Evolutionary conservation across 2,113 vertebrate genomes (phyloP), one percentile per base, ranked within the genome.

Genomic region (Salvelinus alpinus): DNA sequence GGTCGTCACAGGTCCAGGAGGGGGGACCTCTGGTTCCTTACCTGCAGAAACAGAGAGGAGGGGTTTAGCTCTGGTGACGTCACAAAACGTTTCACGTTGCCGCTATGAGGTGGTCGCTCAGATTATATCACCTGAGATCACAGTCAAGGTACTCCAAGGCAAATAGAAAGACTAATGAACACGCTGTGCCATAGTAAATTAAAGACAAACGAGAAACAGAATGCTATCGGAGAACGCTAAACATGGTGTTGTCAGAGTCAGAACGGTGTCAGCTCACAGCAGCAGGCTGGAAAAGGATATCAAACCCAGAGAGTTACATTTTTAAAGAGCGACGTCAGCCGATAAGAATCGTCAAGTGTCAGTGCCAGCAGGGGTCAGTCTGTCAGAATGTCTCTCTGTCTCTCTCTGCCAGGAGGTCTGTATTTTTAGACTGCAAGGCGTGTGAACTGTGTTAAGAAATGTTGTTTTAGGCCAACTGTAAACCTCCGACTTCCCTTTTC

Each of bases 221-320:
- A 62, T 62, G 20, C 7, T 9, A 24, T 24, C 8, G 5, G 20
- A 3, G 5, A 67, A 34, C 16, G 24, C 69, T 25, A 27, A 51
- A 51, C 66, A 54, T 25, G 13, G 69, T 47, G 68, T 47, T 70
- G 31, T 70, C 68, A 16, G 16, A 54, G 0, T 29, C 65, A 69
- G 25, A 64, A 12, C 0, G 44, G n/a, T 0, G 62, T 64, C 27
- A 60, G 75, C 34, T 65, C 20, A 16, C 74, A 34, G 75, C 18
- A 0, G 54, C 29, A 0, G 47, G 47, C 86, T 84, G 80, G 80
- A 88, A 85, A 88, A 83, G 88, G 88, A 77, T 24, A 80, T 5
- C 69, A 1, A 65, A 59, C 77, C 51, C 51, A 18, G 51, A 18
- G 75, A 31, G 62, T 29, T 60, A 24, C 18, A 78, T 64, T 72